These are phyloP conservation scores for Notechis scutatus DNA, from an alignment of 2,113 vertebrate genomes.

Conservation along the genomic window DNA sequence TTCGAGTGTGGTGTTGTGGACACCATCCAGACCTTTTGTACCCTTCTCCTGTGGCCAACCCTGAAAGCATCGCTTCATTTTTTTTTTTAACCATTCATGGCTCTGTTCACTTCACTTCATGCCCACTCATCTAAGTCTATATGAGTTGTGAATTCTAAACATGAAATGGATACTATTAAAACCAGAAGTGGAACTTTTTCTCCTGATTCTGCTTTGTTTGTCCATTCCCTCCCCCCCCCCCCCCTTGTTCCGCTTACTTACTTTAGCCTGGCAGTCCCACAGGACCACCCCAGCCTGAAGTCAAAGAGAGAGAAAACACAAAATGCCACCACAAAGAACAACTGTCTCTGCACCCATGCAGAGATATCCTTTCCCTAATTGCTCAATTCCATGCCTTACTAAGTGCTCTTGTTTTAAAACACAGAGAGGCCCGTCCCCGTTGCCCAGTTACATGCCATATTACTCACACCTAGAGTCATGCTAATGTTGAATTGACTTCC, in stretches of 20 bases:
- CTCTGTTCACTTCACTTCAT: not conserved
- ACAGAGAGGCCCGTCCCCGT: not conserved
- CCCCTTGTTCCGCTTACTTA: too few species aligned
- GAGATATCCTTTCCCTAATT: not conserved
- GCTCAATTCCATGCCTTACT: not conserved
- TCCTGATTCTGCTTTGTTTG: not conserved
- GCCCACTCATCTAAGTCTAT: not conserved
- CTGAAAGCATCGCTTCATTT: not conserved
- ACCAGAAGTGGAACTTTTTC: not conserved
- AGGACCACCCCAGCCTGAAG: not conserved
- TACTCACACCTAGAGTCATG: not conserved
- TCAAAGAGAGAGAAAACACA: not conserved
- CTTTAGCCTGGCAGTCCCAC: not conserved
- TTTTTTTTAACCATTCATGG: not conserved
- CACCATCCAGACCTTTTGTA: not conserved
- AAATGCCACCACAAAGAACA: not conserved
- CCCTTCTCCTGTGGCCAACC: not conserved
- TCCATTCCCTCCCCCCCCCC: not conserved
- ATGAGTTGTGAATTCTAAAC: not conserved
- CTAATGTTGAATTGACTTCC: not conserved
- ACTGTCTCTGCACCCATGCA: not conserved
- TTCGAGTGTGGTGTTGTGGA: not conserved
- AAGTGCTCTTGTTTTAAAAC: not conserved
- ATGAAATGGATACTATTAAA: not conserved
- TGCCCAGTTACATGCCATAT: not conserved